These are phyloP conservation scores for Latrodectus elegans DNA, from an alignment of 2,888 invertebrate species.

Conservation along the genomic window DNA sequence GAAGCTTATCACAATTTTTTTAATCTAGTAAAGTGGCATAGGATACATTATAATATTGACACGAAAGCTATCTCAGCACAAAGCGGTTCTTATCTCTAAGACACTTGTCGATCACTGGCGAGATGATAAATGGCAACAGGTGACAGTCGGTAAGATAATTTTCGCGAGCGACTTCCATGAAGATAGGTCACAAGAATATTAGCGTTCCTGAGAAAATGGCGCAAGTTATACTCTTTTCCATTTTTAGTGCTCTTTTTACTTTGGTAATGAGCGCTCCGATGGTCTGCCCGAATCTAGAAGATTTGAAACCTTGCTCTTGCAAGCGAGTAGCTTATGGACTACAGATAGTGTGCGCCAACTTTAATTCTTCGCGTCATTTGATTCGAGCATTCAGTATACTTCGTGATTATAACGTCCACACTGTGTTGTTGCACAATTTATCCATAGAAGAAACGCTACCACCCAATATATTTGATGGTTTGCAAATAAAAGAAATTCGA, in stretches of 20 bases:
- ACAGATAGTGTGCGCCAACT: slow-evolving; percentile 34
- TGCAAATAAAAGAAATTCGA: slow-evolving; percentile 41
- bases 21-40: slow-evolving; percentile 5
- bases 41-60: slow-evolving; percentile 43
- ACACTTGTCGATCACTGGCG: background rate
- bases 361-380: slow-evolving; percentile 22
- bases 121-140: slow-evolving; percentile 28
- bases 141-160: slow-evolving; percentile 19
- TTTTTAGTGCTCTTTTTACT: background rate
- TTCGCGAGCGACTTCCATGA: background rate
- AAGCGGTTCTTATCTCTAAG: slow-evolving; percentile 19
- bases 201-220: slow-evolving; percentile 11
- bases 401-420: slow-evolving; percentile 50
- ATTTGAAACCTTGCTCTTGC: slow-evolving; percentile 46
- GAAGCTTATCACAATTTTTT: slow-evolving; percentile 23
- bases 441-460: slow-evolving; percentile 28
- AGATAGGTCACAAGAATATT: background rate
- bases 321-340: slow-evolving; percentile 40
- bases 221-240: background rate
- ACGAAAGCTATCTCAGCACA: background rate
- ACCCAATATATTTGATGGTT: slow-evolving; percentile 35
- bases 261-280: background rate
- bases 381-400: slow-evolving; percentile 41
- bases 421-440: slow-evolving; percentile 45
- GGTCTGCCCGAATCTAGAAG: slow-evolving; percentile 33